Evolutionary conservation across 2,797 vertebrate species (phyloP).

Genomic region (Sebastiscus albofasciatus): DNA sequence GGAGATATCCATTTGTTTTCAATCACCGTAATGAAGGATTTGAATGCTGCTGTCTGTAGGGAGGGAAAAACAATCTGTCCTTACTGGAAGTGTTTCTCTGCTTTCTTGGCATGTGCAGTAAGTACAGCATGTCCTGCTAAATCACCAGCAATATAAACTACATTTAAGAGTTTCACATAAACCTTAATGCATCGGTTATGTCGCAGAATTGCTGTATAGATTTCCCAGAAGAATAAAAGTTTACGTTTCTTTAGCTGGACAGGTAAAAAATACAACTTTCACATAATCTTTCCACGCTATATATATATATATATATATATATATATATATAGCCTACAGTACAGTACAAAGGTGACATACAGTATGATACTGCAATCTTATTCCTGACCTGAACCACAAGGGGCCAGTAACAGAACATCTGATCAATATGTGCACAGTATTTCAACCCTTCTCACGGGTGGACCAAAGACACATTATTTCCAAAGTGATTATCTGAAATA

Average conservation of each 20-base stretch:
- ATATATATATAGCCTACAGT: neutral
- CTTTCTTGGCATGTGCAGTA: conserved; percentile 6
- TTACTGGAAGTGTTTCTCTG: neutral
- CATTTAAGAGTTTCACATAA: neutral
- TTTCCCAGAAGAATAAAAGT: conserved; percentile 6
- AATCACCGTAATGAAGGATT: conserved; percentile 42
- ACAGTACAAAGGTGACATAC: neutral
- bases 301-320: neutral
- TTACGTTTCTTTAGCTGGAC: neutral
- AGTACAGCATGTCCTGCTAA: neutral
- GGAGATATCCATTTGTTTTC: conserved; percentile 47
- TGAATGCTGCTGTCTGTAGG: neutral
- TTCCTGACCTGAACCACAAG: conserved; percentile 64
- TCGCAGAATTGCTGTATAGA: neutral
- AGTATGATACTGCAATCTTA: conserved; percentile 2
- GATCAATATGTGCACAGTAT: conserved; percentile 13
- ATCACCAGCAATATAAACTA: conserved; percentile 30
- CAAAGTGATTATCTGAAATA: conserved; percentile 46
- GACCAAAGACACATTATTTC: conserved; percentile 40
- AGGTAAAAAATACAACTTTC: neutral
- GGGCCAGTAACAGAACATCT: conserved; percentile 73
- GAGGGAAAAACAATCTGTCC: neutral
- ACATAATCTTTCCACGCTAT: neutral
- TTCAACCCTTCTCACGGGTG: conserved; percentile 26
- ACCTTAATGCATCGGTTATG: conserved; percentile 2